These are phyloP conservation scores for Podarcis cretensis DNA, from an alignment of 2,113 vertebrate genomes.

Conservation along the genomic window DNA sequence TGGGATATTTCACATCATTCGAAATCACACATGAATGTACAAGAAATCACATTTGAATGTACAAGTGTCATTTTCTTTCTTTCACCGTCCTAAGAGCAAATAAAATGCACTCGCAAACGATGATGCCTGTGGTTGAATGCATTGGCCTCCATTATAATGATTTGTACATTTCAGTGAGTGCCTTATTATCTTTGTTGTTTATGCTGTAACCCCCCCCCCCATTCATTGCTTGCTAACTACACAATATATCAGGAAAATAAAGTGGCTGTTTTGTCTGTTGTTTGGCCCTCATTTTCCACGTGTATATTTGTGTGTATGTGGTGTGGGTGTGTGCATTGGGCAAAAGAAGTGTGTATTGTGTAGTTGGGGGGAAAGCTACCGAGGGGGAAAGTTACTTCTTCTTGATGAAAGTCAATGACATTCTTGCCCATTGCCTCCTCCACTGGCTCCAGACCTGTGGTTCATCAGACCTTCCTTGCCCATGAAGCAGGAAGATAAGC, in stretches of 20 bases:
- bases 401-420: no score
- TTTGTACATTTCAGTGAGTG: neutral
- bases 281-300: neutral
- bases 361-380: neutral
- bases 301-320: neutral
- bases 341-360: neutral
- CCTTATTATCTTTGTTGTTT: neutral
- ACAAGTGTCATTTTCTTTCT: neutral
- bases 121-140: neutral
- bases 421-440: neutral
- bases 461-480: neutral
- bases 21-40: neutral
- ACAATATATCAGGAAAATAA: neutral
- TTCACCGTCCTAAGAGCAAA: constrained; percentile 36
- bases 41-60: neutral
- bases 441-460: neutral
- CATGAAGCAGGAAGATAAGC: neutral
- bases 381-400: neutral
- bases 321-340: neutral
- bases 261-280: neutral
- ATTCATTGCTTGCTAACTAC: neutral
- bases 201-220: neutral
- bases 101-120: neutral
- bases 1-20: neutral
- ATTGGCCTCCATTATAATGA: neutral